Base-by-base conservation (phyloP, 2,888 invertebrate species). In the Phengaris alcon region DNA sequence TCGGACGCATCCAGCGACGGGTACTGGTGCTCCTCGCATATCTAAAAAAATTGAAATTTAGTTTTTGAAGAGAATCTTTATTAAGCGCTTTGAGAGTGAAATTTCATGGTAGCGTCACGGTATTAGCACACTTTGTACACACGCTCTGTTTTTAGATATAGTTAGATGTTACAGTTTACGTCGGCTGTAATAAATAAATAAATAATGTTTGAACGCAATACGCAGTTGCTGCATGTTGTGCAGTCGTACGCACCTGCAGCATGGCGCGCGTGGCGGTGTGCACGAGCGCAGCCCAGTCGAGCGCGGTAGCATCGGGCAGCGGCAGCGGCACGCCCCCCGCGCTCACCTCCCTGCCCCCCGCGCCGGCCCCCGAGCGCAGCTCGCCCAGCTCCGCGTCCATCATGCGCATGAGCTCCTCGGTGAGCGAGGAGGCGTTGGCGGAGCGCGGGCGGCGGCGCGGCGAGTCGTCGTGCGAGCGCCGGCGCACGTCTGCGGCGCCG, bases 401-500 rank as follows among this genome's bases (percentile, higher is more conserved):
- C 48, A 98, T 93, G 73, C 97, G 95, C 94, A 98, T 96, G 44
- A 97, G 90, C 85, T 98, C 98, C 86, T 98, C 97, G 74, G 92
- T 91, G 75, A 93, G 90, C 22, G 91, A 90, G 75, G 86, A 87
- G 68, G 90, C 90, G 78, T 91, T 90, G 75, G 86, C 86, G 48
- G 90, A 85, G 79, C 85, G 12, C 75, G 88, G 89, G 76, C 86
- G 85, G 3, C 89, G 87, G 4, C 89, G 81, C 78, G 90, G 81
- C 77, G 79, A 86, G 82, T 85, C 90, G 81, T 90, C 90, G 84
- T 88, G 89, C 72, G 89, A 87, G 75, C 90, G 88, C 0, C 92
- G 87, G 2, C 91, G 87, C 76, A 86, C 80, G 55, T 84, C 86
- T 75, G 81, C 81, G 12, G 83, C 86, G 59, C 82, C 78, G 75